phyloP scores from a whole-genome alignment of 37 sponge, comb jelly and placozoan species.

The Aphrocallistes beatrix region DNA sequence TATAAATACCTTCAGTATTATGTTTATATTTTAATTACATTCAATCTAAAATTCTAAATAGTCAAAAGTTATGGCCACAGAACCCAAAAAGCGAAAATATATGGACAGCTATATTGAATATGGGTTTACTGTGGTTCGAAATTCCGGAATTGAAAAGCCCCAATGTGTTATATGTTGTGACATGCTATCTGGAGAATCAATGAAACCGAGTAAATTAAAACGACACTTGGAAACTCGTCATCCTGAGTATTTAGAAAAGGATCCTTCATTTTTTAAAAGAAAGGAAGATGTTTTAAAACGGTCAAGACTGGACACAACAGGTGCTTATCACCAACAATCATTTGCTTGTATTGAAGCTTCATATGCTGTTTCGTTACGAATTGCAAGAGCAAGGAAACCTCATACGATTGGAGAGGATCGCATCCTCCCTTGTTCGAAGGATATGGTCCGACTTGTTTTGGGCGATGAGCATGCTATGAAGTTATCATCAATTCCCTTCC shows the following conservation, averaged over 20 bases:
- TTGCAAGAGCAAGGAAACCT: neutral
- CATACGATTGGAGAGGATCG: too few relatives aligned
- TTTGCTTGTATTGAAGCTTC: neutral
- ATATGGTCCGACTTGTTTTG: neutral
- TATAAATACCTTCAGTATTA: neutral
- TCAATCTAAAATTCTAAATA: neutral
- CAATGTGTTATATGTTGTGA: constrained; percentile 1
- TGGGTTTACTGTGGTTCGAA: neutral
- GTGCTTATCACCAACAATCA: neutral
- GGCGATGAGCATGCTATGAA: neutral
- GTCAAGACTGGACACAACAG: neutral
- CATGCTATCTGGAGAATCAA: neutral
- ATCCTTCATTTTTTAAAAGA: neutral
- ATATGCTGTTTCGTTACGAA: neutral
- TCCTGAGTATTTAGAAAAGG: constrained; percentile 20
- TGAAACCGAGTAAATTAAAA: constrained; percentile 13
- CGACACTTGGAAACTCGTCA: constrained; percentile 9
- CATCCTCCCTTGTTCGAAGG: too few relatives aligned
- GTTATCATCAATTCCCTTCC: neutral
- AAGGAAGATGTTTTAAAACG: neutral
- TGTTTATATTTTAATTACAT: neutral
- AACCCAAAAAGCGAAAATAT: constrained; percentile 2
- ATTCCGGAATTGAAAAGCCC: neutral
- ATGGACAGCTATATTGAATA: constrained; percentile 6
- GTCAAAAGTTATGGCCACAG: neutral